Conservation (phyloP, 2,797 vertebrate species). For the Chloroceryle inda region DNA sequence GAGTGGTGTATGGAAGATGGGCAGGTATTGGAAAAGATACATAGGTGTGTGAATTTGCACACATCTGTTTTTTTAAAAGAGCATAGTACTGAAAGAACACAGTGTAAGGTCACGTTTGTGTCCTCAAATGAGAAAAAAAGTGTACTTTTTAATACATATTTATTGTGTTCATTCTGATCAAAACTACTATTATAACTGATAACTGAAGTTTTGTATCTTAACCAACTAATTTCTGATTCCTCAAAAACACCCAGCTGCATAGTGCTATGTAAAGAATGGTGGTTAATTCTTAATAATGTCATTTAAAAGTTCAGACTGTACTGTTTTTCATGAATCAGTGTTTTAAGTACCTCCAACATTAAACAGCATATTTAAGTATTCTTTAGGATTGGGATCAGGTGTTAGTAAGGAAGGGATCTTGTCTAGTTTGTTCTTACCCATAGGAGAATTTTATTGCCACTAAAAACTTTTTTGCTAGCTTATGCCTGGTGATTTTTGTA, state of each 20-base stretch:
- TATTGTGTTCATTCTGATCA: background rate
- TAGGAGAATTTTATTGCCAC: background rate
- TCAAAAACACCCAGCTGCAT: background rate
- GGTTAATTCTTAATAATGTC: fast-evolving
- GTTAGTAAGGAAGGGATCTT: background rate
- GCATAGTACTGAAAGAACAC: background rate
- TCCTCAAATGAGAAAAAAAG: background rate
- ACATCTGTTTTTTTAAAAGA: background rate
- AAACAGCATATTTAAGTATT: background rate
- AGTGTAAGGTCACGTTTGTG: background rate
- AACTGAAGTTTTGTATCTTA: background rate
- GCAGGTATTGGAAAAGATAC: background rate
- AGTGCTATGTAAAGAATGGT: background rate
- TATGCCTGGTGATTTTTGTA: background rate
- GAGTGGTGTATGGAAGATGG: background rate
- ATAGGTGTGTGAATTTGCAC: fast-evolving
- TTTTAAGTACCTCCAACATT: background rate
- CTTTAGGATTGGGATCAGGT: background rate
- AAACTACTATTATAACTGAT: background rate
- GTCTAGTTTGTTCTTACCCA: background rate
- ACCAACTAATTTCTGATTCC: background rate
- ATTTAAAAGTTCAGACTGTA: background rate
- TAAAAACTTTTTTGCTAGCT: background rate
- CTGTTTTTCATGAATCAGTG: background rate
- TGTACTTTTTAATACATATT: background rate